A percentile compares a stretch with the other conserved stretches of the same genome.
Conservation (phyloP, 2,113 vertebrate species). For the Phylloscopus trochilus region DNA sequence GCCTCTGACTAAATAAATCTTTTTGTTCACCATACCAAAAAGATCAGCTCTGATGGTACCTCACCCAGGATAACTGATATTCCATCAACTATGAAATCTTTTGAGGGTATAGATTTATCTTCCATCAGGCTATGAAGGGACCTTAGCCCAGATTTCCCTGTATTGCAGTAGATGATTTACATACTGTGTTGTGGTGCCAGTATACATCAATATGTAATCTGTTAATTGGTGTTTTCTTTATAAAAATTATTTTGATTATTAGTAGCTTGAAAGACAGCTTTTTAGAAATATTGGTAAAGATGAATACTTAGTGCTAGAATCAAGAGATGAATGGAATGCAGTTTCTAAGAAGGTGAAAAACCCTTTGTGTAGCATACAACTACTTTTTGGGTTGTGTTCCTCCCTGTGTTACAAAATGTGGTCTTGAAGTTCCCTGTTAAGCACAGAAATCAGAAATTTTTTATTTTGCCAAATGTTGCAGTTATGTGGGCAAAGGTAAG, state of each 20-base stretch:
- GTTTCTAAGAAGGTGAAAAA: neutral
- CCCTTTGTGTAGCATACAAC: neutral
- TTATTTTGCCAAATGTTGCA: neutral
- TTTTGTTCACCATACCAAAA: neutral
- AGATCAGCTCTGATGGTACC: neutral
- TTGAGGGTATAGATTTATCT: neutral
- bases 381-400: neutral
- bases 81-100: neutral
- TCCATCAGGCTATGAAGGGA: neutral
- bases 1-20: neutral
- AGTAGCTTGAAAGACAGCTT: neutral
- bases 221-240: neutral
- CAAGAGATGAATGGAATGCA: neutral
- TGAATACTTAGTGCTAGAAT: neutral
- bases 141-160: neutral
- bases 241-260: neutral
- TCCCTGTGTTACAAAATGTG: neutral
- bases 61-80: neutral
- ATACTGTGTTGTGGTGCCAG: neutral
- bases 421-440: neutral
- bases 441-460: neutral
- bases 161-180: neutral
- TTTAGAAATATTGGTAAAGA: neutral
- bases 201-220: neutral
- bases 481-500: neutral